These are phyloP conservation scores for Tribolium castaneum DNA, from an alignment of 1,140 invertebrate genomes.

Conservation along the genomic window DNA sequence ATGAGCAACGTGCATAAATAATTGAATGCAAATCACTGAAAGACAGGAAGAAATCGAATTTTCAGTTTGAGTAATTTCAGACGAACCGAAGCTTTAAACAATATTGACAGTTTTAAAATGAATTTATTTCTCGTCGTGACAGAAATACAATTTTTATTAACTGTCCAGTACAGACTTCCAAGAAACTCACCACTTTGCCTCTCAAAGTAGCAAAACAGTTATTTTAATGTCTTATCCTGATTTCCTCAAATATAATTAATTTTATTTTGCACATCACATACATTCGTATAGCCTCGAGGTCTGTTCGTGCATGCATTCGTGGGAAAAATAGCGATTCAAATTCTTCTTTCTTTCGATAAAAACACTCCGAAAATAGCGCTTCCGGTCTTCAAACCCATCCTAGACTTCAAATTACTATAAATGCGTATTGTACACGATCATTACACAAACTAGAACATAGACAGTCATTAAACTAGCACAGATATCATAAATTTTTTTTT, in stretches of 20 bases:
- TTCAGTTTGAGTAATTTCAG: background rate
- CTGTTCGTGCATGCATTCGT: background rate
- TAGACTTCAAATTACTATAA: conserved; percentile 29
- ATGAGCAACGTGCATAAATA: background rate
- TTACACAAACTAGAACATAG: conserved; percentile 37
- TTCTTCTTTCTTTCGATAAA: background rate
- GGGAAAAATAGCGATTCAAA: background rate
- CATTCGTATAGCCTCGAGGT: background rate
- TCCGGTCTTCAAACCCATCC: conserved; percentile 13
- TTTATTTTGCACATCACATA: background rate
- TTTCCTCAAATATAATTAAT: background rate
- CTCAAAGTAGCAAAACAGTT: background rate
- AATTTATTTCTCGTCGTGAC: background rate
- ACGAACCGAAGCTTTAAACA: background rate
- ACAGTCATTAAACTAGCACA: conserved; percentile 37
- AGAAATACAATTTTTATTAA: background rate
- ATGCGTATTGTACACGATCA: conserved; percentile 27
- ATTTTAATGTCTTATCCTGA: background rate
- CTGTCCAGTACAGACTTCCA: background rate
- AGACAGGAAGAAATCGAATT: background rate
- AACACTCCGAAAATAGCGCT: background rate
- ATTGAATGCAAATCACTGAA: background rate
- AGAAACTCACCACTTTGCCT: background rate
- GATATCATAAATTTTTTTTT: conserved; percentile 43
- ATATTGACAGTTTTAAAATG: conserved; percentile 3